Evolutionary conservation across 1,140 invertebrate species (phyloP).

Genomic region (Centruroides sculpturatus): DNA sequence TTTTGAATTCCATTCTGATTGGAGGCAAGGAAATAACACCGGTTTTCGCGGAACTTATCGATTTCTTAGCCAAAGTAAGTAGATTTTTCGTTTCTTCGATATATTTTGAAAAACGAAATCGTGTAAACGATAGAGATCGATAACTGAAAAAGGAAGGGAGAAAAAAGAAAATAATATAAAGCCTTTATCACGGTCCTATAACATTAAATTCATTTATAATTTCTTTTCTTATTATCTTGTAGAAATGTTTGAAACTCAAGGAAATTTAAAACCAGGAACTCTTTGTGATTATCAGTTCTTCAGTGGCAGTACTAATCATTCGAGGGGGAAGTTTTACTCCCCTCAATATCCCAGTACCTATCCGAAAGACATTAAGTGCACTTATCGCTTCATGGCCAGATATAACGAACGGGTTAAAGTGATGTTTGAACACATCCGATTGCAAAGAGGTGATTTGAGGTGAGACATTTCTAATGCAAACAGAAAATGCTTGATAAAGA

Average conservation of each 20-base stretch:
- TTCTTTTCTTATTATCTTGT: no score
- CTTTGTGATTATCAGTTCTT: conserved; percentile 60
- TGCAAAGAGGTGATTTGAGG: conserved; percentile 24
- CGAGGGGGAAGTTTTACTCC: conserved; percentile 58
- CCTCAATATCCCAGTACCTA: conserved; percentile 70
- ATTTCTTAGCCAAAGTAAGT: conserved; percentile 49
- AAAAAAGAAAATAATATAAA: no score
- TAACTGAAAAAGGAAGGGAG: no score
- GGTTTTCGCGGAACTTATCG: conserved; percentile 64
- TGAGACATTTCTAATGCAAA: conserved; percentile 1
- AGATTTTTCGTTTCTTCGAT: neutral
- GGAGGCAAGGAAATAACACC: conserved; percentile 41
- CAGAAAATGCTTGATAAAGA: no score
- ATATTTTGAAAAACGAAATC: no score
- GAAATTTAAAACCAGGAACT: conserved; percentile 45
- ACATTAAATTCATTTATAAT: no score
- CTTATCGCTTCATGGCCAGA: conserved; percentile 49
- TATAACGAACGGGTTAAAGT: conserved; percentile 30
- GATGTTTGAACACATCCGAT: conserved; percentile 27
- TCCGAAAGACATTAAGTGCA: conserved; percentile 57
- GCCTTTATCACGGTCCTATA: no score
- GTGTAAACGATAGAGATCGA: no score
- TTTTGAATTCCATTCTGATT: conserved; percentile 59
- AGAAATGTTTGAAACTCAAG: conserved; percentile 44
- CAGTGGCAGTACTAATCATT: conserved; percentile 42